These are phyloP conservation scores for Lepetodrilus schrolli DNA, from an alignment of 2,888 invertebrate genomes.

Conservation along the genomic window DNA sequence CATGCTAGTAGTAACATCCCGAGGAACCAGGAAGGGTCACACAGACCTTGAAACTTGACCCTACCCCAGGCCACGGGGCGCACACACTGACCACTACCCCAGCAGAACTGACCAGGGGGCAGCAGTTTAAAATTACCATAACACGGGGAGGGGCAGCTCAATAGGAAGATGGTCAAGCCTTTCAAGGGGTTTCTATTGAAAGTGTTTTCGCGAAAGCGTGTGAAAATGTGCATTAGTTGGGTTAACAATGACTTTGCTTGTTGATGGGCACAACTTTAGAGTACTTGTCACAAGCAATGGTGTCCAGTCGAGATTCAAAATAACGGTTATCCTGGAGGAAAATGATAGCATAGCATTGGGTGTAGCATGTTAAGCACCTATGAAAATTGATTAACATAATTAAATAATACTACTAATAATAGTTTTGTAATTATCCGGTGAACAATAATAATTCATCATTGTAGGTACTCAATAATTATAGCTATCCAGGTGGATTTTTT, in stretches of 20 bases:
- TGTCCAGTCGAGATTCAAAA: constrained; percentile 10
- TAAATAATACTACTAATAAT: too few species aligned
- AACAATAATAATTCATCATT: too few species aligned
- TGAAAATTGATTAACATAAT: too few species aligned
- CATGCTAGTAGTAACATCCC: not conserved
- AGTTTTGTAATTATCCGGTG: too few species aligned
- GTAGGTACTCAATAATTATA: too few species aligned
- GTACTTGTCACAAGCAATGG: not conserved
- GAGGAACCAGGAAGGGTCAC: too few species aligned
- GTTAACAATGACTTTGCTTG: constrained; percentile 11
- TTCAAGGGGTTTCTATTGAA: not conserved
- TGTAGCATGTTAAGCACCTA: too few species aligned
- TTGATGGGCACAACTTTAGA: constrained; percentile 12
- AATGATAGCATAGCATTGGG: too few species aligned
- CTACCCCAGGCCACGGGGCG: constrained; percentile 2
- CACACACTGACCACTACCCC: not conserved
- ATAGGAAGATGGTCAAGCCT: constrained; percentile 15
- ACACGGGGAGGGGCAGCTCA: not conserved
- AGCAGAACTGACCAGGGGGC: not conserved
- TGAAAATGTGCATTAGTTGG: constrained; percentile 23
- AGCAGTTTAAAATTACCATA: constrained; percentile 8
- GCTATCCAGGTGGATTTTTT: too few species aligned
- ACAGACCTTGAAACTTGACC: constrained; percentile 9
- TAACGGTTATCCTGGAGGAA: not conserved
- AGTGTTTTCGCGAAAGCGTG: not conserved